A percentile compares a stretch with the other conserved stretches of the same genome.
phyloP scores from a whole-genome alignment of 2,888 invertebrate genomes.

The Agonopterix subpropinquella region DNA sequence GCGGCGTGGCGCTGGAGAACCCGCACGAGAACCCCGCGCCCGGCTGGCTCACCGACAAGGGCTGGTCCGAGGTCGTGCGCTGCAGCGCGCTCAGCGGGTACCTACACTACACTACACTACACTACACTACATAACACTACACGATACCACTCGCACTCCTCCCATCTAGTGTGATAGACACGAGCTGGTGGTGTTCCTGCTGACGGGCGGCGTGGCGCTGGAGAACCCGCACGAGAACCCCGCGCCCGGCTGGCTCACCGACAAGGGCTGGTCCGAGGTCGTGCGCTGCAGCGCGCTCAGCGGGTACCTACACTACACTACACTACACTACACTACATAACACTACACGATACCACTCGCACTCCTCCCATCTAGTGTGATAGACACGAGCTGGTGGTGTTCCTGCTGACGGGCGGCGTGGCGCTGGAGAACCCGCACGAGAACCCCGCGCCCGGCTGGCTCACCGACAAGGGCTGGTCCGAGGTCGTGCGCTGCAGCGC shows the following conservation, averaged over 20 bases:
- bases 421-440: slow-evolving; percentile 85
- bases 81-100: slow-evolving; percentile 80
- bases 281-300: slow-evolving; percentile 80
- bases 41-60: slow-evolving; percentile 89
- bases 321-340: too few relatives aligned
- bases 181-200: slow-evolving; percentile 85
- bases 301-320: too few relatives aligned
- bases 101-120: too few relatives aligned
- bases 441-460: slow-evolving; percentile 90
- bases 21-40: slow-evolving; percentile 87
- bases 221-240: slow-evolving; percentile 89
- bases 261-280: slow-evolving; percentile 93
- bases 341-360: too few relatives aligned
- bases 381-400: slow-evolving; percentile 85
- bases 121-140: too few relatives aligned
- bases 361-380: slow-evolving; percentile 20
- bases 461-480: slow-evolving; percentile 93
- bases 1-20: slow-evolving; percentile 90
- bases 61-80: slow-evolving; percentile 91
- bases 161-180: slow-evolving; percentile 73
- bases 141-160: slow-evolving; percentile 25
- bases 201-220: slow-evolving; percentile 92
- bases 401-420: slow-evolving; percentile 93
- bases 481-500: slow-evolving; percentile 84
- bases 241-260: slow-evolving; percentile 87